Conservation (phyloP, 53 echinoderm and acorn worm species). For the Mesocentrotus franciscanus region DNA sequence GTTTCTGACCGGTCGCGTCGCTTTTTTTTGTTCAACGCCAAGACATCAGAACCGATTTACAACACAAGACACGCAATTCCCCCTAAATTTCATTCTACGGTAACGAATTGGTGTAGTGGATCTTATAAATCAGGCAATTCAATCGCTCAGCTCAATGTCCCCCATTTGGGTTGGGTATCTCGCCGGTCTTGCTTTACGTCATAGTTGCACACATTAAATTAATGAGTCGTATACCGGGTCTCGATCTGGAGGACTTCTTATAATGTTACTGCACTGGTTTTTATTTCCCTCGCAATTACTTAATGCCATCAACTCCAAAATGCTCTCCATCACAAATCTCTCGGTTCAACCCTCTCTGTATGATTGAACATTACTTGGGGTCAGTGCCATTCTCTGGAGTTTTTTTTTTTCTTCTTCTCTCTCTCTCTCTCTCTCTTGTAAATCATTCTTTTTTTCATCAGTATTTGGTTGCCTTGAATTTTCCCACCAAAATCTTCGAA, state of each 20-base stretch:
- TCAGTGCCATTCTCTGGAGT: neutral
- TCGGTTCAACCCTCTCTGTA: neutral
- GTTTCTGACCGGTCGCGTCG: neutral
- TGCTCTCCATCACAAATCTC: slow-evolving; percentile 6
- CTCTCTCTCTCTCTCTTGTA: neutral
- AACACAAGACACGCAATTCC: slow-evolving; percentile 8
- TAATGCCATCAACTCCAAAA: slow-evolving; percentile 22
- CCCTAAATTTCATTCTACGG: slow-evolving; percentile 21
- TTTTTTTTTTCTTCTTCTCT: neutral
- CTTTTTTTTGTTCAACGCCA: neutral
- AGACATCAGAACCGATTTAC: slow-evolving; percentile 20
- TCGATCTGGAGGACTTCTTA: neutral
- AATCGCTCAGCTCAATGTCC: slow-evolving; percentile 12
- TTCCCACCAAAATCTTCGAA: neutral
- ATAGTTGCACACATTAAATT: slow-evolving; percentile 17
- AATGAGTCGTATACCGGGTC: slow-evolving; percentile 11
- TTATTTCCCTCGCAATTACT: slow-evolving; percentile 30
- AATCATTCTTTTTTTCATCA: neutral
- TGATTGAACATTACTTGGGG: slow-evolving; percentile 22
- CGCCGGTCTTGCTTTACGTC: slow-evolving; percentile 15
- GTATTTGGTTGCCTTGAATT: neutral
- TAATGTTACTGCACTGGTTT: slow-evolving; percentile 30
- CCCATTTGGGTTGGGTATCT: neutral
- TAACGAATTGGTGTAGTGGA: neutral
- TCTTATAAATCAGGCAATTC: slow-evolving; percentile 31